A percentile compares a stretch with the other conserved stretches of the same genome.
Conservation (phyloP, 2,888 invertebrate species). For the Aporophyla lueneburgensis region DNA sequence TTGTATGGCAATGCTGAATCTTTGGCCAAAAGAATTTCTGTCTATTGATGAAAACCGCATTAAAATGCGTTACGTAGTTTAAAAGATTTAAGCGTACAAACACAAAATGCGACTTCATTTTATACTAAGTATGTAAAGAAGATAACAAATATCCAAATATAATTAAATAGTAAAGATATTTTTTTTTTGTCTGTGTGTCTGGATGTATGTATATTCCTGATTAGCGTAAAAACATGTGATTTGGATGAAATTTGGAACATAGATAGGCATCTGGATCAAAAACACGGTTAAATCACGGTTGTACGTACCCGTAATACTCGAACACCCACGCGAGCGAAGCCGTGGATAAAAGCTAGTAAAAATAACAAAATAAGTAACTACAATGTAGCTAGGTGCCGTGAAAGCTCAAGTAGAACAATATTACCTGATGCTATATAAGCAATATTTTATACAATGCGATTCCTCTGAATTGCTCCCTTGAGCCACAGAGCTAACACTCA, state of each 20-base stretch:
- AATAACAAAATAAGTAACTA: constrained; percentile 7
- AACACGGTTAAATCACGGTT: too few relatives aligned
- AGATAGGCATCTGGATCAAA: too few relatives aligned
- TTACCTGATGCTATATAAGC: constrained; percentile 33
- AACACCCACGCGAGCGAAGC: not conserved
- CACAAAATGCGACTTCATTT: too few relatives aligned
- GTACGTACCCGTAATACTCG: not conserved
- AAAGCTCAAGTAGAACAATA: not conserved
- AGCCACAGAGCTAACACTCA: constrained; percentile 19
- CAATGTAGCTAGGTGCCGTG: not conserved
- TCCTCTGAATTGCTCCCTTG: constrained; percentile 46
- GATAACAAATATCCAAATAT: too few relatives aligned
- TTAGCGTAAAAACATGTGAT: not conserved
- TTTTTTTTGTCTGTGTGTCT: not conserved
- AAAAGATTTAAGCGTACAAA: too few relatives aligned
- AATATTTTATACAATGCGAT: constrained; percentile 58
- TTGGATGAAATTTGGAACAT: too few relatives aligned
- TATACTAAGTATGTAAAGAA: too few relatives aligned
- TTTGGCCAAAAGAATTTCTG: too few relatives aligned
- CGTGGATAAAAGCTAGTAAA: not conserved
- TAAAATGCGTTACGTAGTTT: too few relatives aligned
- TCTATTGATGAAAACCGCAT: too few relatives aligned
- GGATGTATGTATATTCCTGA: not conserved
- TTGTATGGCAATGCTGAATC: too few relatives aligned
- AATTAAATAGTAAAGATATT: not conserved